Conservation (phyloP, 2,113 vertebrate species). For the Peucedramus taeniatus region DNA sequence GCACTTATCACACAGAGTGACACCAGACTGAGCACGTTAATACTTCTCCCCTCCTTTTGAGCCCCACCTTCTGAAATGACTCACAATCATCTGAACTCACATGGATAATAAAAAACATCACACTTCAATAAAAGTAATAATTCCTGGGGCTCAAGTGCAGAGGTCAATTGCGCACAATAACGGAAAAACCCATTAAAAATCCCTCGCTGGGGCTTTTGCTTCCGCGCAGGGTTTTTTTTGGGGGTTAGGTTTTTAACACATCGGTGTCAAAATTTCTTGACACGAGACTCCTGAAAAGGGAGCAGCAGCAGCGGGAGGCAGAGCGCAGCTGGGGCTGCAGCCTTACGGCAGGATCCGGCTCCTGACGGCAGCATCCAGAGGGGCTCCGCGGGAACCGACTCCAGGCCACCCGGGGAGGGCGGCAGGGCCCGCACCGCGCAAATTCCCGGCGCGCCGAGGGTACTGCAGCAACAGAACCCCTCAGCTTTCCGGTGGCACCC, state of each 20-base stretch:
- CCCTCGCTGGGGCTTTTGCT: background rate
- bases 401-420: background rate
- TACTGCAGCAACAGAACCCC: background rate
- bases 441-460: no score
- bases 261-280: accelerated
- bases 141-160: accelerated
- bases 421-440: background rate
- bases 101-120: background rate
- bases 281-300: background rate
- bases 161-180: accelerated
- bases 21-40: background rate
- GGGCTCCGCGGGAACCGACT: no score
- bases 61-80: background rate
- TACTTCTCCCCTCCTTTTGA: background rate
- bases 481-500: accelerated
- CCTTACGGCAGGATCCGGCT: background rate
- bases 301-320: no score
- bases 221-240: background rate
- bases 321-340: background rate
- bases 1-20: background rate
- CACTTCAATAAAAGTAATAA: background rate
- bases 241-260: background rate
- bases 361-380: background rate
- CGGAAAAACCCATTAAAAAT: accelerated
- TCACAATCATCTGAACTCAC: background rate